phyloP scores from a whole-genome alignment of 1,140 invertebrate species.

The Dendroctonus ponderosae region DNA sequence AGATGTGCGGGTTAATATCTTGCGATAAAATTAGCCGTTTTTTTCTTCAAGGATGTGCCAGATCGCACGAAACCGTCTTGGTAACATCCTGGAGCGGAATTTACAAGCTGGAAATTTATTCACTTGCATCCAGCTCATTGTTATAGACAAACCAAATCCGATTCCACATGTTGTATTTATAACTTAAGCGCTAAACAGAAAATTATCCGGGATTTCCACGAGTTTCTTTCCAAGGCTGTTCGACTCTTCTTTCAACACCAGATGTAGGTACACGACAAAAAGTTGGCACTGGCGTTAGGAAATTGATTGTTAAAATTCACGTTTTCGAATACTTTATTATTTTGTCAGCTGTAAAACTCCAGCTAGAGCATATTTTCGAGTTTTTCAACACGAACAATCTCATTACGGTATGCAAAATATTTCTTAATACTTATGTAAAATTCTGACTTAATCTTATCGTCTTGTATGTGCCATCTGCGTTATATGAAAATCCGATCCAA shows the following conservation, averaged over 20 bases:
- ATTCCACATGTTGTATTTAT: background rate
- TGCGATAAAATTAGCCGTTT: background rate
- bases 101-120: too few relatives aligned
- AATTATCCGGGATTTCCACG: background rate
- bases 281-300: constrained; percentile 7
- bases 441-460: background rate
- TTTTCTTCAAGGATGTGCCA: background rate
- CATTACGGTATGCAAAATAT: background rate
- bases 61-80: background rate
- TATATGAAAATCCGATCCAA: too few relatives aligned
- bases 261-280: constrained; percentile 2
- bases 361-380: background rate
- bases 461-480: background rate
- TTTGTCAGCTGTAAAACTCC: background rate
- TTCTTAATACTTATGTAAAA: background rate
- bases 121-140: background rate
- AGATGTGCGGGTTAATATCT: constrained; percentile 9
- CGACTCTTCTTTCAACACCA: constrained; percentile 4
- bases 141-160: background rate
- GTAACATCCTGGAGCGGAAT: constrained; percentile 1
- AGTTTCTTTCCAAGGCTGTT: constrained; percentile 7
- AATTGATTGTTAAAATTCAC: constrained; percentile 1
- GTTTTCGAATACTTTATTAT: background rate
- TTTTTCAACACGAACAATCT: background rate
- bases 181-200: background rate